A percentile compares a stretch with the other conserved stretches of the same genome.
phyloP scores from a whole-genome alignment of 2,797 vertebrate genomes.

The Acrossocheilus wenchowensis region DNA sequence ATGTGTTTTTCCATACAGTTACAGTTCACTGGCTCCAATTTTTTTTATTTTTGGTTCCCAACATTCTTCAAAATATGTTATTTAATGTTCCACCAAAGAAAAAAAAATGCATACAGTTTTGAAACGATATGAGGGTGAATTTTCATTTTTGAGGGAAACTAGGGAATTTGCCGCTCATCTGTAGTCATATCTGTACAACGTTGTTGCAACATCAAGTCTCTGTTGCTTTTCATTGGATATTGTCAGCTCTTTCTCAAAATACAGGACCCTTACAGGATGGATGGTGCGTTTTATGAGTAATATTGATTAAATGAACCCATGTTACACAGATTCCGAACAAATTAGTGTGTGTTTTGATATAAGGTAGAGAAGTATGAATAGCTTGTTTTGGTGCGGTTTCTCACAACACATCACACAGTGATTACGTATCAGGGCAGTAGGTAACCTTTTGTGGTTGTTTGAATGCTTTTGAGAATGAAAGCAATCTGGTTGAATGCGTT shows the following conservation, averaged over 20 bases:
- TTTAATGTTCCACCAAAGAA: neutral
- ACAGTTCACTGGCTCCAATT: neutral
- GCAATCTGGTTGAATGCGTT: neutral
- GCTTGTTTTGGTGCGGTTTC: neutral
- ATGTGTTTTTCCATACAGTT: neutral
- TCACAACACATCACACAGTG: neutral
- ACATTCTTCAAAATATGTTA: neutral
- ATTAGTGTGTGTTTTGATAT: neutral
- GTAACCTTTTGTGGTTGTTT: neutral
- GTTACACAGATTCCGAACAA: neutral
- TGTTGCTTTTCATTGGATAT: neutral
- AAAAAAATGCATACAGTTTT: neutral
- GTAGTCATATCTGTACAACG: neutral
- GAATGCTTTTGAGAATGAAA: neutral
- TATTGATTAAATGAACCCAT: neutral
- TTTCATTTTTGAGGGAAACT: neutral
- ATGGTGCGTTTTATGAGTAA: neutral
- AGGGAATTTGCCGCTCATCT: neutral
- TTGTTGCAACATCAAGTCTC: neutral
- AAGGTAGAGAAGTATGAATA: neutral
- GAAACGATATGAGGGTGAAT: neutral
- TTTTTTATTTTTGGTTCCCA: neutral
- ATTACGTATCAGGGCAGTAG: neutral
- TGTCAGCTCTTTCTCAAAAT: neutral
- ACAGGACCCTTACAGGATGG: neutral